Conservation (phyloP, 2,797 vertebrate species). For the Acanthornis magna region DNA sequence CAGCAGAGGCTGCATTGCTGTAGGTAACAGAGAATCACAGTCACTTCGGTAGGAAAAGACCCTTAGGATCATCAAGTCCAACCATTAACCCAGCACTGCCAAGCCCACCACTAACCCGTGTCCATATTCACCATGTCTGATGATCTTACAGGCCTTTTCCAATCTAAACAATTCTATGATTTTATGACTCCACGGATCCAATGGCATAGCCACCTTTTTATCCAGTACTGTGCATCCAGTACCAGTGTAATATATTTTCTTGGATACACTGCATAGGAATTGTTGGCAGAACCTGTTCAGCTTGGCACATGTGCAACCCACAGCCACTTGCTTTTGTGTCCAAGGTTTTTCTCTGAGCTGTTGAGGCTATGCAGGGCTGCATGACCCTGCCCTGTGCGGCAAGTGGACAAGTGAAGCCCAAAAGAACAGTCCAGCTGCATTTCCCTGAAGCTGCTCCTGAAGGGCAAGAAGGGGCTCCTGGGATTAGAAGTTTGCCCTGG, state of each 20-base stretch:
- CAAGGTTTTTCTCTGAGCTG: neutral
- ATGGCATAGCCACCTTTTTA: neutral
- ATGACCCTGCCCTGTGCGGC: neutral
- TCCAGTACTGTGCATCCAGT: neutral
- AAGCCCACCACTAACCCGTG: neutral
- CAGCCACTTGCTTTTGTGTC: neutral
- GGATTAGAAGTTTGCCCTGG: neutral
- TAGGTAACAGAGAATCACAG: neutral
- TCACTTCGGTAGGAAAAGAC: neutral
- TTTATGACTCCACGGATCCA: rapidly evolving
- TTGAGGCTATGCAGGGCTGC: neutral
- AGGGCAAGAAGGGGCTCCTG: neutral
- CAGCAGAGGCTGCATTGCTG: neutral
- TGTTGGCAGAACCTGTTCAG: neutral
- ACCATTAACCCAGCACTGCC: neutral
- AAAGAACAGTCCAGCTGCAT: neutral
- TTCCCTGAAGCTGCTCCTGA: neutral
- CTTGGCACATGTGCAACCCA: neutral
- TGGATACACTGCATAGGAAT: neutral
- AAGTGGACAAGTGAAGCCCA: neutral
- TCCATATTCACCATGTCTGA: neutral
- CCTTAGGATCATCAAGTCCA: rapidly evolving
- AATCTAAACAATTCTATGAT: neutral
- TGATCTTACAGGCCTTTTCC: neutral
- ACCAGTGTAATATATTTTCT: neutral